A percentile compares a stretch with the other conserved stretches of the same genome.
Evolutionary conservation across 1,140 invertebrate species (phyloP).

Genomic region (Epicauta chinensis): DNA sequence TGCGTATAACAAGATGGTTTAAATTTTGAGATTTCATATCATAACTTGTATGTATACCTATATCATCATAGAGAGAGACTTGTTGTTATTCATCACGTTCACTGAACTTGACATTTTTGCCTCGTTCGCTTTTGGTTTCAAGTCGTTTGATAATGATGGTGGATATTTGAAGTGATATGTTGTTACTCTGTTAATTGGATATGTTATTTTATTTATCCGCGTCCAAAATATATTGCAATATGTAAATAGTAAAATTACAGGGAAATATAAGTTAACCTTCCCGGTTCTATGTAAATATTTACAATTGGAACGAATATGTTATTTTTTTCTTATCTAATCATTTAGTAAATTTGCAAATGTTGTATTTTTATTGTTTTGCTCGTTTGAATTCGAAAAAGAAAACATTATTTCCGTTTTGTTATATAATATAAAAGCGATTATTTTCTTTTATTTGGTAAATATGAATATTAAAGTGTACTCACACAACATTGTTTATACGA

Average conservation of each 20-base stretch:
- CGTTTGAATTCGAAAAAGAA: not conserved
- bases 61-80: not conserved
- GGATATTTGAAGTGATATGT: not conserved
- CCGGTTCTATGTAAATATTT: not conserved
- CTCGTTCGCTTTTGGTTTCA: not conserved
- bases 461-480: not conserved
- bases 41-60: not conserved
- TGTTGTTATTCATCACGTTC: not conserved
- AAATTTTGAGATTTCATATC: too few species aligned
- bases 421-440: too few species aligned
- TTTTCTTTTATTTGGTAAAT: too few species aligned
- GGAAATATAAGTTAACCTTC: not conserved
- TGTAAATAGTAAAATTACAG: too few species aligned
- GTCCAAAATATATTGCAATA: not conserved
- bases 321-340: not conserved
- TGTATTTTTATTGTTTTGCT: not conserved
- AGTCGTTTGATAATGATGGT: too few species aligned
- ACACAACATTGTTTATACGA: too few species aligned
- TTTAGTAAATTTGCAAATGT: not conserved
- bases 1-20: too few species aligned
- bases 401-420: too few species aligned
- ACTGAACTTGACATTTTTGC: not conserved
- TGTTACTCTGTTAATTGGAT: not conserved
- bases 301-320: not conserved
- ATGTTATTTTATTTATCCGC: not conserved